phyloP scores from a whole-genome alignment of 2,888 invertebrate genomes.

The Poecilus cupreus region DNA sequence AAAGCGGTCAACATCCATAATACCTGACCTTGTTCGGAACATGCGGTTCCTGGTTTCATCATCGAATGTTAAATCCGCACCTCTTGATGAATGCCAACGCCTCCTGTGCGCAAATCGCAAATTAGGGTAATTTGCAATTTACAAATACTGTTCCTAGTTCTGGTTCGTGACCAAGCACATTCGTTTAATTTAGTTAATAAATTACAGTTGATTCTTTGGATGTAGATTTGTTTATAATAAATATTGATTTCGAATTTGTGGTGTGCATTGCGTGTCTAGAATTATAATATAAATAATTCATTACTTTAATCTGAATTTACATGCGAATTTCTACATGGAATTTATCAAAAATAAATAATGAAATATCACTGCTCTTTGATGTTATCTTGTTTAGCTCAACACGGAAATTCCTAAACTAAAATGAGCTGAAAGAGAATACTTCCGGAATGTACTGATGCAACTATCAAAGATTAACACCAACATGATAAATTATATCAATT shows the following conservation, averaged over 20 bases:
- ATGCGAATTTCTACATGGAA: background rate
- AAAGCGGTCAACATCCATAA: background rate
- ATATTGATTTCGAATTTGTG: slow-evolving; percentile 4
- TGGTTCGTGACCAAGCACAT: background rate
- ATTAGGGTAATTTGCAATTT: background rate
- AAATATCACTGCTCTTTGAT: background rate
- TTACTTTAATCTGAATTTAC: background rate
- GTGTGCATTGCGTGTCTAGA: background rate
- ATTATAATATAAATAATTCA: slow-evolving; percentile 11
- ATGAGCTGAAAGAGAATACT: too few species aligned
- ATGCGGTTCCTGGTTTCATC: slow-evolving; percentile 8
- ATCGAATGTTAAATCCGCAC: slow-evolving; percentile 10
- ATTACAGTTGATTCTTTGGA: background rate
- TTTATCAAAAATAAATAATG: background rate
- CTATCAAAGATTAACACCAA: too few species aligned
- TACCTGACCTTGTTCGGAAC: background rate
- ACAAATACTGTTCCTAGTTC: background rate
- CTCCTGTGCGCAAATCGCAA: background rate
- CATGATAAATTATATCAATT: too few species aligned
- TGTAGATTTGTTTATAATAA: slow-evolving; percentile 24
- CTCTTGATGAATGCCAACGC: background rate
- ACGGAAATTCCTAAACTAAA: too few species aligned
- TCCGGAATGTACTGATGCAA: too few species aligned
- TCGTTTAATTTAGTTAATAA: slow-evolving; percentile 19
- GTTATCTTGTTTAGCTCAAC: too few species aligned